Evolutionary conservation across 2,797 vertebrate genomes (phyloP), one percentile per base, ranked within the genome.

Genomic region (Gorsachius magnificus): DNA sequence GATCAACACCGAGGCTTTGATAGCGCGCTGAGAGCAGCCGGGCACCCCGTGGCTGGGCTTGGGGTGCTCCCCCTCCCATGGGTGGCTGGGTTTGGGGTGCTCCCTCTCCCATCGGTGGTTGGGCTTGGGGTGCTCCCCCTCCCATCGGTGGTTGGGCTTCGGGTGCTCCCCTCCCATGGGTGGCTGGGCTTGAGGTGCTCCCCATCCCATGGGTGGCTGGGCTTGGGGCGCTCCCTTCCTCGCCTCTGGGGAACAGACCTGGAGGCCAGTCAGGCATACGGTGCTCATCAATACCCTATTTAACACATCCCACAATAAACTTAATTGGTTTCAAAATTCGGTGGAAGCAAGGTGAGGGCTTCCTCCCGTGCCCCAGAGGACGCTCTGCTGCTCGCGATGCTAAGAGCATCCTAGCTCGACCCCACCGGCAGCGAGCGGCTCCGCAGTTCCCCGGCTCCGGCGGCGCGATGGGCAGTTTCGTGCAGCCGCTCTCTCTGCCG

Each of bases 381-480:
- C 31, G 31, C 9, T 13, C 25, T 33, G 61, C 38, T 29, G 10
- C 66, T 4, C 5, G 43, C 0, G 5, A 11, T 17, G 79, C 54
- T 9, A 2, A 19, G 35, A 14, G 60, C 41, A 2, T 7, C 51
- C 31, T 5, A 6, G 36, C 45, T 57, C 2, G 1, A 11, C 16
- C 46, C 35, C 29, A 4, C 46, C 8, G 3, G 45, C 72, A 58
- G 53, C 14, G 22, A 9, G n/a, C 2, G 2, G n/a, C 46, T 57
- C 22, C 1, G 5, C 33, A 1, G 45, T 36, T 68, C 24, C 45
- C 45, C 1, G 0, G 51, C 74, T 35, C 66, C 3, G 0, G 71
- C 4, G 3, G 38, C 4, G 0, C 1, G 3, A 16, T 1, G 21
- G 22, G 61, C 5, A 1, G 20, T 17, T 61, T 63, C 4, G 1